phyloP scores from a whole-genome alignment of 2,797 vertebrate genomes.

The Salarias fasciatus region DNA sequence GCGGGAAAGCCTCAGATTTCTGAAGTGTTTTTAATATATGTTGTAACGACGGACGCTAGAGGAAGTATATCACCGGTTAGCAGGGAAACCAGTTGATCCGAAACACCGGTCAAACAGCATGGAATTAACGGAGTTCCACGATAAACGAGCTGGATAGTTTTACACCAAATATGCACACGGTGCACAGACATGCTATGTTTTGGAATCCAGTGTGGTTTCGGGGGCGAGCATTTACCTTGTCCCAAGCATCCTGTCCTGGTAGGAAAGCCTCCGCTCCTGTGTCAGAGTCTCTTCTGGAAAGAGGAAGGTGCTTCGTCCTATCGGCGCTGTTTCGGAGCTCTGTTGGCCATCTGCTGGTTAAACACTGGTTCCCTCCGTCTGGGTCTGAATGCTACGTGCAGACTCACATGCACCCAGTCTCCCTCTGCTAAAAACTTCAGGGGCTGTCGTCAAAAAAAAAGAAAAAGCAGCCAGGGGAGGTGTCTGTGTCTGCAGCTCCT shows the following conservation, averaged over 20 bases:
- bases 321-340: constrained; percentile 40
- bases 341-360: constrained; percentile 58
- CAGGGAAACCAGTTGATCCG: no score
- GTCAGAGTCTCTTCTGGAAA: not conserved
- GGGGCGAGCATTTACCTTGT: constrained; percentile 56
- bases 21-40: no score
- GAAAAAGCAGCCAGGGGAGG: constrained; percentile 49
- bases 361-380: constrained; percentile 43
- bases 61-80: no score
- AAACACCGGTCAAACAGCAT: no score
- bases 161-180: no score
- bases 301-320: constrained; percentile 25
- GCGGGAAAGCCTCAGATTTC: no score
- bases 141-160: no score
- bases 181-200: no score
- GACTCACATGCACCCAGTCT: constrained; percentile 68
- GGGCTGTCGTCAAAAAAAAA: constrained; percentile 36
- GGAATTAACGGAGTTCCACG: no score
- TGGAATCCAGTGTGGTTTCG: no score
- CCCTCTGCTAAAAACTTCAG: constrained; percentile 11
- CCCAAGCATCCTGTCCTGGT: constrained; percentile 36
- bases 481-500: constrained; percentile 36
- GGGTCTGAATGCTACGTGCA: constrained; percentile 79
- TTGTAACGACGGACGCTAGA: no score
- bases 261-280: not conserved